These are phyloP conservation scores for Zaprionus lachaisei DNA, from an alignment of 1,140 invertebrate species.

Conservation along the genomic window DNA sequence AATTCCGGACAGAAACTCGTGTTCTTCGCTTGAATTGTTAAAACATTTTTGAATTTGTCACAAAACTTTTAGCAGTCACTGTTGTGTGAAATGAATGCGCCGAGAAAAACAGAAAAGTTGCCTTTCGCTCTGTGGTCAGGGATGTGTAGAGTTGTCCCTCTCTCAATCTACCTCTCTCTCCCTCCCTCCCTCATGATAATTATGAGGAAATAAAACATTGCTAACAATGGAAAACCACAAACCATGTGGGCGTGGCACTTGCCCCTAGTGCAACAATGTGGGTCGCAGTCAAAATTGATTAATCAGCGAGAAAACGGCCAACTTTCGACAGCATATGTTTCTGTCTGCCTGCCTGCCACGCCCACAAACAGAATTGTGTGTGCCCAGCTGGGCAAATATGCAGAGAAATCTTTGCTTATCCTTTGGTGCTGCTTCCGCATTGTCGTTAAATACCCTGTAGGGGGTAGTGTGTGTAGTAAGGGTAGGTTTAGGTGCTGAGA, in stretches of 20 bases:
- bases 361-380: conserved; percentile 11
- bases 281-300: conserved; percentile 28
- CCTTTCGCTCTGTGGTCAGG: conserved; percentile 18
- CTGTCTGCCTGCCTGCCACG: conserved; percentile 1
- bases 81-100: conserved; percentile 15
- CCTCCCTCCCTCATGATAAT: conserved; percentile 14
- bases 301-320: conserved; percentile 13
- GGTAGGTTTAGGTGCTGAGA: neutral
- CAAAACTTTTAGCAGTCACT: conserved; percentile 24
- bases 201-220: conserved; percentile 15
- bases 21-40: conserved; percentile 14
- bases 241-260: conserved; percentile 18
- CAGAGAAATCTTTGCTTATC: conserved; percentile 33
- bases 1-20: conserved; percentile 29
- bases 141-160: conserved; percentile 11
- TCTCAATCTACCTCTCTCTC: neutral
- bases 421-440: conserved; percentile 30
- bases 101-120: conserved; percentile 20
- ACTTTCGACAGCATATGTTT: conserved; percentile 19
- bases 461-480: neutral
- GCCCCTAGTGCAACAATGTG: conserved; percentile 2
- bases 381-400: neutral
- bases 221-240: conserved; percentile 23
- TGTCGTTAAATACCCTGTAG: conserved; percentile 16
- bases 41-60: conserved; percentile 34